Evolutionary conservation across 2,797 vertebrate species (phyloP), one percentile per base, ranked within the genome.

Genomic region (Bovichtus diacanthus): DNA sequence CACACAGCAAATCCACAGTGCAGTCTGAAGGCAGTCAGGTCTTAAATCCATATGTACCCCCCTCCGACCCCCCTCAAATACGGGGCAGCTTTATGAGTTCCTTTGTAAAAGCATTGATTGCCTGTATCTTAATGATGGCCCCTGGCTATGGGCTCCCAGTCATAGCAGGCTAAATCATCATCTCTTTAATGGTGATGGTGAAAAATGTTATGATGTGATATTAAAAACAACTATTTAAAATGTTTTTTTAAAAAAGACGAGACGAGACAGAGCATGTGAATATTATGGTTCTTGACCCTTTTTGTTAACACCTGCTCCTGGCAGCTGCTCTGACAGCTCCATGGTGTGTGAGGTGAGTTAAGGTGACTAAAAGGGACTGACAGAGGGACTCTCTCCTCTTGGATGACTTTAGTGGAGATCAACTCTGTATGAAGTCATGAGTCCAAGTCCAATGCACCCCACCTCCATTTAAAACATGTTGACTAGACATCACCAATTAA

Each of bases 91-190:
- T 78, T 61, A 70, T 66, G 81, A 71, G 66, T 23, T 73, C 63
- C 65, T 79, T 70, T 71, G 58, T n/a, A 81, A 62, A 44, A 36
- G 23, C 78, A 62, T 41, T 65, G 66, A 84, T 72, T 77, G 78
- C 2, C 76, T 75, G 71, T 62, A 21, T 68, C 65, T 67, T 76
- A 84, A 88, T 80, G 74, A 89, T 43, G 27, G 65, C 91, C 74
- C 18, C 80, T 9, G 76, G 89, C 84, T 25, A 56, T 53, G 10
- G 58, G 74, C 21, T 76, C 70, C 21, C 25, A 46, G 39, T 66
- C 77, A 21, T 63, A 74, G 65, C 59, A 73, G 63, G 66, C 64
- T 77, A 16, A 39, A 80, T 70, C 49, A 39, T 71, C 56, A 23
- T 71, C 66, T 11, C 75, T 86, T 81, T 46, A 78, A 69, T 34